Evolutionary conservation across 2,113 vertebrate genomes (phyloP), one percentile per base, ranked within the genome.

Genomic region (Theropithecus gelada): DNA sequence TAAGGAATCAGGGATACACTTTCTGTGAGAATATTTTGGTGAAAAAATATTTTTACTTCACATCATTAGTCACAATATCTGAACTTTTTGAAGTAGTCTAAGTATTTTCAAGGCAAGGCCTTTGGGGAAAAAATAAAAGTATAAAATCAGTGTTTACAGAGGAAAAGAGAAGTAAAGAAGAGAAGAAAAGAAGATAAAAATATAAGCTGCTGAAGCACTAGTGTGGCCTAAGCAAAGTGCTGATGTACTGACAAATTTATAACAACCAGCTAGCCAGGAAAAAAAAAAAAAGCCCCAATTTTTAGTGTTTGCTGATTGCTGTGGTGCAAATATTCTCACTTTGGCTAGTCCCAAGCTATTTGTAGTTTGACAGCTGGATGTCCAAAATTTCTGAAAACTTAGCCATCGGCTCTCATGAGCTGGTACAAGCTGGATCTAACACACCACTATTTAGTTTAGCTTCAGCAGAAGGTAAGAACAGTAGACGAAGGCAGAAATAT

Each of bases 31-130:
- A 79, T 92, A 79, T 86, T 96, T 95, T 90, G 76, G 61, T 83
- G 75, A 92, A 90, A 92, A 57, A 86, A 38, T 83, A 88, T 79
- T 94, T 94, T 93, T 89, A 89, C 88, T 93, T 97, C 87, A 88
- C 43, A 80, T 94, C n/a, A 13, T 85, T 87, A 89, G 68, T 90
- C 75, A 87, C 73, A 93, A 45, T 96, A 48, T 73, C 27, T 30
- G 87, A 90, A 84, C 48, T 93, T 57, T 95, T 80, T 90, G 32
- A 94, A 88, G 52, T 93, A 80, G 66, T 93, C 59, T 92, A 68
- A 96, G 55, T 93, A 89, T 83, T 92, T 96, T 90, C 20, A 96
- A 27, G 43, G 17, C 8, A 50, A 32, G 20, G 7, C 1, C 22
- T 79, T 73, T 75, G 30, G 13, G n/a, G 50, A 78, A 93, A 82